Evolutionary conservation across 2,888 invertebrate genomes (phyloP), one percentile per base, ranked within the genome.

Genomic region (Empis livida): DNA sequence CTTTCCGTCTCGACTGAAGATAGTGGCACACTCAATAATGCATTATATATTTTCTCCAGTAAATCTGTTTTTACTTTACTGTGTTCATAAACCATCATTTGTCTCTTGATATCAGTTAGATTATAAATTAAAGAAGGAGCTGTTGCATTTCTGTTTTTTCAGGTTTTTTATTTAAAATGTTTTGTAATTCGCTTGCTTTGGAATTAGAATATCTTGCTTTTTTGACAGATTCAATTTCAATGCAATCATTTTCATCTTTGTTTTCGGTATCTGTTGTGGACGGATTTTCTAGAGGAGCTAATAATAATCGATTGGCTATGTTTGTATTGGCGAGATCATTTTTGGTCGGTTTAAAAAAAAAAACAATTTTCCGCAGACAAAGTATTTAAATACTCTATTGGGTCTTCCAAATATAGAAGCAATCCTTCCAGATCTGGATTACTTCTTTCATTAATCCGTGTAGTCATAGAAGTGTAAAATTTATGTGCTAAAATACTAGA

Each of bases 241-340:
- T 32, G 13, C 10, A 13, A 32, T 32, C 32, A 13, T 32, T 32
- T 32, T 32, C 32, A 32, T 32, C 32, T 32, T 32, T 13, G 32
- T 32, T 17, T 15, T 43, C 43, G 27, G 43, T 23, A 32, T 43
- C 32, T 23, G 32, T 10, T 45, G 46, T 50, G 47, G 31, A 50
- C 51, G 23, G 32, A 32, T 32, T 32, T 32, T 32, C 32, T 32
- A 13, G 3, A 32, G 13, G 32, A 10, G 32, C n/a, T n/a, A n/a
- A n/a, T n/a, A n/a, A 13, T 5, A 32, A 32, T 13, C 32, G 10
- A 32, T 32, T 32, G 13, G 32, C 32, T 13, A 32, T 13, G 13
- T 32, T 13, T 32, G 32, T 32, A 32, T 32, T 32, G 13, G 32
- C 32, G 32, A 32, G 32, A 5, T 32, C 32, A 32, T 32, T 32